Evolutionary conservation across 2,888 invertebrate species (phyloP).

Genomic region (Papilio demoleus): DNA sequence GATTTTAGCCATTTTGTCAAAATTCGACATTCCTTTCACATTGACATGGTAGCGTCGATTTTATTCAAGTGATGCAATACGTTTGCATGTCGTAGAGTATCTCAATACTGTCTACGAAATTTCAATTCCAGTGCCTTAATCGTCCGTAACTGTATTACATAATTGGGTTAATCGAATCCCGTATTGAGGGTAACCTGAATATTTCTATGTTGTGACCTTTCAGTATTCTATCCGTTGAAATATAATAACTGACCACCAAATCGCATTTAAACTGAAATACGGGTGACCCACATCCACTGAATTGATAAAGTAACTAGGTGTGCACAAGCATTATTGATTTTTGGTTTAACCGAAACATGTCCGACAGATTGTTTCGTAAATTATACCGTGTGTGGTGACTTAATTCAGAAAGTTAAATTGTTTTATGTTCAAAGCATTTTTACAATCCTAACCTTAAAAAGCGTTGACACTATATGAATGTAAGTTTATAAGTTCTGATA

Average conservation of each 20-base stretch:
- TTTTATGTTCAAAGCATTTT: not conserved
- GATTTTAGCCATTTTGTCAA: slow-evolving; percentile 43
- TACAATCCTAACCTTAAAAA: slow-evolving; percentile 12
- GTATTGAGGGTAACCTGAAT: slow-evolving; percentile 62
- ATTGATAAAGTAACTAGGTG: not conserved
- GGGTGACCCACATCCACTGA: not conserved
- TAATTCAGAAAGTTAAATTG: not conserved
- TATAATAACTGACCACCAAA: not conserved
- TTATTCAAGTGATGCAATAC: slow-evolving; percentile 46
- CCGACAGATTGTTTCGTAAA: not conserved
- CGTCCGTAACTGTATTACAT: slow-evolving; percentile 34
- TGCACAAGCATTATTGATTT: not conserved
- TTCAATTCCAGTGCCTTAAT: slow-evolving; percentile 31
- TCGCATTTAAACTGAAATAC: not conserved
- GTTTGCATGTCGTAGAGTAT: slow-evolving; percentile 27
- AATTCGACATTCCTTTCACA: slow-evolving; percentile 53
- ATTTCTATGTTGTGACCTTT: slow-evolving; percentile 53
- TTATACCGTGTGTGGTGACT: not conserved
- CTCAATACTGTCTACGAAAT: slow-evolving; percentile 32
- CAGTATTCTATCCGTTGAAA: slow-evolving; percentile 5
- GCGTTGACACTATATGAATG: not conserved
- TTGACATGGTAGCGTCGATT: slow-evolving; percentile 48
- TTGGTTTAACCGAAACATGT: not conserved
- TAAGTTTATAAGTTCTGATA: slow-evolving; percentile 11
- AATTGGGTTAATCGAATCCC: slow-evolving; percentile 43